A percentile compares a stretch with the other conserved stretches of the same genome.
Conservation (phyloP, 2,113 vertebrate species). For the Epinephelus lanceolatus region DNA sequence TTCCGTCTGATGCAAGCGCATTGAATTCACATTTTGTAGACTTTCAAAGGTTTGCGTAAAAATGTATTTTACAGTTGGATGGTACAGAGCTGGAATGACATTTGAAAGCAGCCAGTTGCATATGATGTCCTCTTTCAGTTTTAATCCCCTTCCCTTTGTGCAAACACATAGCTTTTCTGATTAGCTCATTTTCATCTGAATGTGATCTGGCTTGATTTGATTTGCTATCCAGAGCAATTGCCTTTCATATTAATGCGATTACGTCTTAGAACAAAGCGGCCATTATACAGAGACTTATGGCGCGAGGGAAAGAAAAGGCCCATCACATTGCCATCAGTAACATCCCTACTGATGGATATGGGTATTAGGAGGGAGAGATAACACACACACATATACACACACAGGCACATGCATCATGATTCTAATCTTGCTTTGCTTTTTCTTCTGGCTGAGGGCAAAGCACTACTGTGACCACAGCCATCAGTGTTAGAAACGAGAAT, state of each 20-base stretch:
- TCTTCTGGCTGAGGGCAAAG: constrained; percentile 36
- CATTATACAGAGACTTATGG: constrained; percentile 80
- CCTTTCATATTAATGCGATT: constrained; percentile 83
- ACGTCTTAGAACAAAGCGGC: constrained; percentile 77
- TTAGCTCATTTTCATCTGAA: constrained; percentile 80
- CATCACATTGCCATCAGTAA: constrained; percentile 73
- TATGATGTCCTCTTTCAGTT: constrained; percentile 61
- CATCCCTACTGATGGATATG: constrained; percentile 72
- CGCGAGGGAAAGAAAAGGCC: constrained; percentile 62
- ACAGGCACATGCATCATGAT: constrained; percentile 46
- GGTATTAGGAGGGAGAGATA: constrained; percentile 76
- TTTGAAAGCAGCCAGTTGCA: constrained; percentile 51
- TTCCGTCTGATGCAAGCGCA: constrained; percentile 27
- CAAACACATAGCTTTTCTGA: constrained; percentile 78
- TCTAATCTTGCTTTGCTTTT: constrained; percentile 46
- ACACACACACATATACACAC: constrained; percentile 30
- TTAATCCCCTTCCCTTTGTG: constrained; percentile 68
- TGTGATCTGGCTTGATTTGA: constrained; percentile 82
- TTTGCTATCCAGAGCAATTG: constrained; percentile 80
- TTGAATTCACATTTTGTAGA: constrained; percentile 16
- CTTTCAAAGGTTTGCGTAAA: constrained; percentile 38
- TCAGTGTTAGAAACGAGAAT: constrained; percentile 32
- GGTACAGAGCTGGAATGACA: constrained; percentile 36
- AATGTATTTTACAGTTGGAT: constrained; percentile 48
- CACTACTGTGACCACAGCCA: constrained; percentile 37